Base-by-base conservation (phyloP, 2,888 invertebrate genomes). In the Coenonympha glycerion region DNA sequence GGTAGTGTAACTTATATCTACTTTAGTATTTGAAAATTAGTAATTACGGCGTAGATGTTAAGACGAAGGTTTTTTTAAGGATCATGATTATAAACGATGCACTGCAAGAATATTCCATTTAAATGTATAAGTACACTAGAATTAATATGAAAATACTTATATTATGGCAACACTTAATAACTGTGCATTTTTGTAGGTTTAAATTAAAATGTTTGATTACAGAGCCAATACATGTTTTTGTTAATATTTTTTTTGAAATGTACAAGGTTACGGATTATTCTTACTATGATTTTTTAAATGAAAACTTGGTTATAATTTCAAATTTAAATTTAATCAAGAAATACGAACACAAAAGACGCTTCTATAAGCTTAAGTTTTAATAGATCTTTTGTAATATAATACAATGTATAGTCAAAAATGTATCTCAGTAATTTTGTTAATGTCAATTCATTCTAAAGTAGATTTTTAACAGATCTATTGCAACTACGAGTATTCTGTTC, bases 21-120 rank as follows among this genome's bases (percentile, higher is more conserved):
- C 52, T 58, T 56, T 66, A 74, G 69, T 70, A 67, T 70, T 69
- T 64, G 63, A 66, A 56, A 64, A 67, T 65, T 75, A 71, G 69
- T 62, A 49, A 64, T 65, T 62, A 64, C 55, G 56, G 30, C 42
- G 26, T 78, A 77, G 68, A 50, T 56, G 37, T 67, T 73, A 79
- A 79, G 76, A 62, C 61, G 71, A 67, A 61, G 64, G 58, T 66
- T 65, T 67, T n/a, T 65, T 58, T 65, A 65, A 63, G 56, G 60
- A 64, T 62, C 62, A 60, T 59, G 51, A 55, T 34, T 59, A 54
- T 62, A 65, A 60, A 60, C 56, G 56, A 47, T 61, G 65, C 64
- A 67, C 62, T 59, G 57, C 59, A 57, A 61, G 11, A 64, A 55
- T 59, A 65, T 66, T 68, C 66, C 64, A 63, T 68, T n/a, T 28